Evolutionary conservation across 2,797 vertebrate species (phyloP), one percentile per base, ranked within the genome.

Genomic region (Gadopsis marmoratus): DNA sequence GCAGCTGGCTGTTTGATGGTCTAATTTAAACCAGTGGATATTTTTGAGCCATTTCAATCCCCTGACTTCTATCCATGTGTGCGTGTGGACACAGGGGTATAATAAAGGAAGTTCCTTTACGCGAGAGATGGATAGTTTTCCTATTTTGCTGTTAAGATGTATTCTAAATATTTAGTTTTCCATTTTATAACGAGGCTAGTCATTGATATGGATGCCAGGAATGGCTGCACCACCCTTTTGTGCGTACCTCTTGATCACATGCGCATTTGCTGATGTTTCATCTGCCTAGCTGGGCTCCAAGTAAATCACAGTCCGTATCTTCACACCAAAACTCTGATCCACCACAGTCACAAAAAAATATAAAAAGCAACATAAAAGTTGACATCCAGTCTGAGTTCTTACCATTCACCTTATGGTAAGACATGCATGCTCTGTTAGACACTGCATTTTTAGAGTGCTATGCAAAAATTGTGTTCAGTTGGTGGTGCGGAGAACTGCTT

Each of bases 111-210:
- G 91, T 94, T 95, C 91, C 90, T 88, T 94, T 92, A 90, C 90
- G 66, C 80, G 83, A 92, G 93, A 86, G 91, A 93, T 95, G 88
- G 93, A 94, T 94, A 93, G 90, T 94, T 96, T 97, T 95, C 94
- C 94, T 95, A 94, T 95, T 96, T 96, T 95, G 95, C 95, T 94
- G 90, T 95, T 89, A 88, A 91, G 65, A 82, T 86, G 86, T 86
- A 86, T 93, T 95, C 89, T 93, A 95, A 96, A 96, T 92, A 93
- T 95, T 96, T 93, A 74, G 60, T 78, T 96, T 96, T 95, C 94
- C 94, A 91, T 95, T 96, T 93, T 91, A 76, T 94, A 94, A 87
- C 87, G 89, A 92, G 92, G 92, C 41, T 87, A 90, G 71, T 79
- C 81, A 95, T 93, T 95, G 90, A 93, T 95, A 93, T 93, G 91